phyloP scores from a whole-genome alignment of 2,888 invertebrate genomes.

The Poecilus cupreus region DNA sequence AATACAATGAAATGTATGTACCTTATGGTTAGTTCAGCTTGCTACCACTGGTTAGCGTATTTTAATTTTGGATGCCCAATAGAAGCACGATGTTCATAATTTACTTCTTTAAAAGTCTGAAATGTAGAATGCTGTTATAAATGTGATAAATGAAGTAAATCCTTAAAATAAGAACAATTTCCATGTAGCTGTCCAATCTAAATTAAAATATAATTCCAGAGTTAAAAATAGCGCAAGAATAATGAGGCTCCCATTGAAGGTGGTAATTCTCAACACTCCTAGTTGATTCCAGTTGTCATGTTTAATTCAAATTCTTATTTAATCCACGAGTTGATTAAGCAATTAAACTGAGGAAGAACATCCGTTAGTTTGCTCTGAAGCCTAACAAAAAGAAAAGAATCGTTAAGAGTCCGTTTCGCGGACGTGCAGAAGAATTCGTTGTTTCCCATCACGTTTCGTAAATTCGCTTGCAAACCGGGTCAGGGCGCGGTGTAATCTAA shows the following conservation, averaged over 20 bases:
- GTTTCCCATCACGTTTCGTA: conserved; percentile 11
- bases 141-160: neutral
- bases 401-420: neutral
- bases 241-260: too few species aligned
- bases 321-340: neutral
- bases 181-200: neutral
- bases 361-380: neutral
- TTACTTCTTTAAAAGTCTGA: too few species aligned
- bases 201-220: neutral
- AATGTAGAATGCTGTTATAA: neutral
- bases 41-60: too few species aligned
- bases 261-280: neutral
- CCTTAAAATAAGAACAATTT: neutral
- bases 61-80: too few species aligned
- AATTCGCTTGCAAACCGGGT: conserved; percentile 37
- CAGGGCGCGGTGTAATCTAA: conserved; percentile 30
- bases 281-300: neutral
- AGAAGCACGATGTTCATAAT: too few species aligned
- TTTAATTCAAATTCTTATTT: neutral
- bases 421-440: conserved; percentile 21
- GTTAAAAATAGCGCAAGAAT: neutral
- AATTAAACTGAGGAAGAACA: neutral
- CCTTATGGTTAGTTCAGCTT: too few species aligned
- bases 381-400: neutral
- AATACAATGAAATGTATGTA: too few species aligned